Evolutionary conservation across 2,888 invertebrate species (phyloP), one percentile per base, ranked within the genome.

Genomic region (Lymantria monacha): DNA sequence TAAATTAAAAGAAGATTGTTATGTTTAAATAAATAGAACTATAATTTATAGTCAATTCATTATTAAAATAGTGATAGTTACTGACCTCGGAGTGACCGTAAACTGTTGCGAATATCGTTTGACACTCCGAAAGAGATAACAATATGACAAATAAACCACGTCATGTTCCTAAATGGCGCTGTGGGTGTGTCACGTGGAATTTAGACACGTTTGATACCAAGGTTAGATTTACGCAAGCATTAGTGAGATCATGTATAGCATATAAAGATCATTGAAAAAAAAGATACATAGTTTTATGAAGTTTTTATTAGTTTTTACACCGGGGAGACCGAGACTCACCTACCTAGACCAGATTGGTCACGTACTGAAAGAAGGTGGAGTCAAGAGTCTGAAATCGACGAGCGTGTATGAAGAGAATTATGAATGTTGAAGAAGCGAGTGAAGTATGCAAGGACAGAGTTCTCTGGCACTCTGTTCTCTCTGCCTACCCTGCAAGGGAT

Each of bases 131-230:
- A 22, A 40, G 46, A 56, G 57, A 67, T 61, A 56, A 57, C 48
- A 52, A 54, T 52, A 53, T 49, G 51, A 52, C 51, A 48, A 46
- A 57, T 44, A 55, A 45, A 13, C 15, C 48, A 48, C 55, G 61
- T 61, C 59, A 59, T 55, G 49, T 52, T 56, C 51, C 46, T 52
- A 65, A 56, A 59, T 56, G 45, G 62, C 48, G 54, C 37, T 42
- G 59, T 65, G 69, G 66, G 66, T 66, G 66, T 68, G 66, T 62
- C 69, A 52, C 30, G 14, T 44, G 55, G 58, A 56, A 55, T 59
- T 58, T 47, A 54, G 55, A 50, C 54, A 51, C 49, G 46, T 51
- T 48, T 49, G 47, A 38, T 55, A 55, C 51, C 68, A 66, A 66
- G 68, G 68, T 57, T 59, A 64, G 56, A 38, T 64, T 59, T 59